Percentiles rank a stretch among this genome's conserved stretches.
Conservation (phyloP, 2,888 invertebrate species). For the Podotricha telesiphe region DNA sequence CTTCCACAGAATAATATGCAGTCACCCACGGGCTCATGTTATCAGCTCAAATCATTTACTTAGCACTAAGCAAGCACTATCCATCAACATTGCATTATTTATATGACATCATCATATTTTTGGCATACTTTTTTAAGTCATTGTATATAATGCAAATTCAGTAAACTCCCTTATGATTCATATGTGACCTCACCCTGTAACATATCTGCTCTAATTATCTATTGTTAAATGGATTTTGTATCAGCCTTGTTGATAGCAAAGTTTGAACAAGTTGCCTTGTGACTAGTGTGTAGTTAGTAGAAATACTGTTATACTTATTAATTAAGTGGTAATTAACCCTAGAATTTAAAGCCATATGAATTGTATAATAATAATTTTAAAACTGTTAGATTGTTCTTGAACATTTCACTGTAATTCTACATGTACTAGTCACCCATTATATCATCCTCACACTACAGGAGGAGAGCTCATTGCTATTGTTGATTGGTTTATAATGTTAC, state of each 20-base stretch:
- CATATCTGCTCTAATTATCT: neutral
- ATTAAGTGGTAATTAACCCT: conserved; percentile 8
- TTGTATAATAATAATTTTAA: neutral
- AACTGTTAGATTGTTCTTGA: neutral
- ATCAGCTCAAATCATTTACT: conserved; percentile 75
- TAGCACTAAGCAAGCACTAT: conserved; percentile 78
- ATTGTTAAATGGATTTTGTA: conserved; percentile 7
- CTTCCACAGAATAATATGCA: conserved; percentile 66
- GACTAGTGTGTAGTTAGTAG: conserved; percentile 14
- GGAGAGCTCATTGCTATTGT: conserved; percentile 49
- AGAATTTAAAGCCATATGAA: conserved; percentile 1
- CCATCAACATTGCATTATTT: conserved; percentile 73
- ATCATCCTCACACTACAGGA: neutral
- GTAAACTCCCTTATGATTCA: conserved; percentile 25
- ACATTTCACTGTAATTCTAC: neutral
- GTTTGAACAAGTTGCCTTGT: conserved; percentile 18
- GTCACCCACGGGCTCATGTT: conserved; percentile 55
- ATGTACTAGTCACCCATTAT: conserved; percentile 9
- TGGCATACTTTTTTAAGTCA: conserved; percentile 66
- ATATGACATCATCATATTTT: conserved; percentile 71
- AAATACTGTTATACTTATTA: neutral
- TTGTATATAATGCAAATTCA: conserved; percentile 44
- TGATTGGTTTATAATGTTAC: conserved; percentile 70
- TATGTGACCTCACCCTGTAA: neutral
- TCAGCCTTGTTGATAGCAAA: conserved; percentile 19